phyloP scores from a whole-genome alignment of 2,888 invertebrate genomes.

The Pollenia amentaria region DNA sequence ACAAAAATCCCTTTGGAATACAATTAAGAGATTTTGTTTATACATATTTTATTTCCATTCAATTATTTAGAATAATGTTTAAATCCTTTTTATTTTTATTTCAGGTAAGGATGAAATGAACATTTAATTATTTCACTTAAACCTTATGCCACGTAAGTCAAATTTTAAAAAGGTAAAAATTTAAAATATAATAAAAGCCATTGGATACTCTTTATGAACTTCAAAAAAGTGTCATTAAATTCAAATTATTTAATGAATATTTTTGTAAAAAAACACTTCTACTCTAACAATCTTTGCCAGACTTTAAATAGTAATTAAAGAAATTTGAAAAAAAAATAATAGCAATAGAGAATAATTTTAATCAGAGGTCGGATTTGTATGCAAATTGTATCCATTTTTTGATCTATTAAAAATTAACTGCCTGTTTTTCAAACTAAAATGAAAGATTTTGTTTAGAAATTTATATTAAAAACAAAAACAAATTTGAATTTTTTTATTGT shows the following conservation, averaged over 20 bases:
- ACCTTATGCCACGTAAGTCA: background rate
- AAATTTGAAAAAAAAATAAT: conserved; percentile 2
- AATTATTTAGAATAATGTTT: background rate
- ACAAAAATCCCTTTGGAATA: background rate
- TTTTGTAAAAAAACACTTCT: background rate
- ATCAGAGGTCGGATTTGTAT: background rate
- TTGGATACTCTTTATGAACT: background rate
- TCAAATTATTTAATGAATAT: background rate
- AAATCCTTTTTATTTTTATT: background rate
- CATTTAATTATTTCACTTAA: background rate
- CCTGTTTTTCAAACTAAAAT: too few species aligned
- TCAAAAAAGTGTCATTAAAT: conserved; percentile 2
- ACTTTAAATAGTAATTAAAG: conserved; percentile 61
- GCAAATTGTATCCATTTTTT: too few species aligned
- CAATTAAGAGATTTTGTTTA: background rate
- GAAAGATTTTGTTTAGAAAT: too few species aligned
- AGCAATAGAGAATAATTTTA: background rate
- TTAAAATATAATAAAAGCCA: background rate
- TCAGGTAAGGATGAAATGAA: conserved; percentile 4
- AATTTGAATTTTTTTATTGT: too few species aligned
- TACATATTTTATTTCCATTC: background rate
- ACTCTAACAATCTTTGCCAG: conserved; percentile 42
- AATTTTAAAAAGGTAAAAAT: background rate
- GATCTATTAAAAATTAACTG: too few species aligned
- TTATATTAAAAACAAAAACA: too few species aligned